Base-by-base conservation (phyloP, 2,113 vertebrate genomes). In the Balaeniceps rex region DNA sequence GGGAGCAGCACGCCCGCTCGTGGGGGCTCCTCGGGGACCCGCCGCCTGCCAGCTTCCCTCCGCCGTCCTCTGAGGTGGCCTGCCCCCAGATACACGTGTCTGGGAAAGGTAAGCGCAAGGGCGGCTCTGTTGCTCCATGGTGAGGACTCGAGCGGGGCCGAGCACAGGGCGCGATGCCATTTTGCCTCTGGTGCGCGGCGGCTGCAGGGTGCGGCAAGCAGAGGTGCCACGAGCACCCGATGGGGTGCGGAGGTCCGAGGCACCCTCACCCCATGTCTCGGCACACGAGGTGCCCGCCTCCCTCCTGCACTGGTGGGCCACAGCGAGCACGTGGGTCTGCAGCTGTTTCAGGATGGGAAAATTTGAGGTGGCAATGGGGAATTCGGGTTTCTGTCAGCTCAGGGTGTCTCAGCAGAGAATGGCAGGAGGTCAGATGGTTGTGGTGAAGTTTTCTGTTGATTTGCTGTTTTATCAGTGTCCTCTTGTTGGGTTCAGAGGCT, bases 301-400 rank as follows among this genome's bases (percentile, higher is more conserved):
- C 71, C 12, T 25, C 54, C 47, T 0, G 14, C 1, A 3, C 44
- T 8, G 22, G 21, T 3, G 58, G 49, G 80, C 19, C 55, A 1
- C 31, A 5, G 63, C 0, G 0, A 28, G 46, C 0, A 4, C 0
- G 0, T 4, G 7, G 15, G 7, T 10, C 69, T 42, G 46, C 25
- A 17, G 36, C 18, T 0, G 1, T 9, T 0, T 12, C 65, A 2
- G 47, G 29, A 8, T 6, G 61, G 66, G 52, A 71, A 8, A 31
- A 4, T 26, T 4, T 6, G 33, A 61, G 65, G 47, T 2, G 25
- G 47, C 8, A 11, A 82, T 18, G 22, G 19, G 47, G 69, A 34
- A 26, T 61, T 19, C 11, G 66, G 28, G 44, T 23, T 34, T 55
- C 47, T 63, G 57, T 61, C 7, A 4, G 34, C 7, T 24, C 0